These are phyloP conservation scores for Eospalax fontanierii DNA, from an alignment of 2,797 vertebrate species.

Conservation along the genomic window DNA sequence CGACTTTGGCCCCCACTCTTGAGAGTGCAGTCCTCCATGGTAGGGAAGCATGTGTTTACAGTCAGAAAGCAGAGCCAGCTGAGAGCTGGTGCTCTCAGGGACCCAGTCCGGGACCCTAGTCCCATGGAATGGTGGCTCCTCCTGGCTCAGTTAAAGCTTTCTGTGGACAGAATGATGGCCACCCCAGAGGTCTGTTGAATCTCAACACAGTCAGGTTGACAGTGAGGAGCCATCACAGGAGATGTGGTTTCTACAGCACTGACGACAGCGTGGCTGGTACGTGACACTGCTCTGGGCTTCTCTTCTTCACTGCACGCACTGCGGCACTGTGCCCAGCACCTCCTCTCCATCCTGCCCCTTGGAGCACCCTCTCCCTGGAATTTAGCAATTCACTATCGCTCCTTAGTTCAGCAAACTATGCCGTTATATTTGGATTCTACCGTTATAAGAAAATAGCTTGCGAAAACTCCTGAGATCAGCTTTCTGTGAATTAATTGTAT, in stretches of 20 bases:
- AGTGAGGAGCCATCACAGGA: neutral
- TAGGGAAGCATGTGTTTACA: neutral
- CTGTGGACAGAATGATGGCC: neutral
- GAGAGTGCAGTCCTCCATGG: neutral
- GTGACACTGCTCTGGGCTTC: fast-evolving
- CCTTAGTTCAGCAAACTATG: neutral
- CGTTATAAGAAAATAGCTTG: neutral
- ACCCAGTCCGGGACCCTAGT: neutral
- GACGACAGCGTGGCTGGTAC: no score
- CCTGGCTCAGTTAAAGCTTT: neutral
- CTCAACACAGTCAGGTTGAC: neutral
- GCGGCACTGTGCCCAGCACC: neutral
- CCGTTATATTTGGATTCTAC: neutral
- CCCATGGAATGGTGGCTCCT: neutral
- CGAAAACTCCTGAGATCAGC: neutral
- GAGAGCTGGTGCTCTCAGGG: no score
- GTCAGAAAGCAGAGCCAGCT: neutral
- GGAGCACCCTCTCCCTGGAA: neutral
- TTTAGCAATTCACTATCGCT: no score
- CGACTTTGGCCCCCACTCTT: neutral
- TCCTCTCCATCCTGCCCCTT: neutral
- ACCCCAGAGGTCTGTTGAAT: neutral
- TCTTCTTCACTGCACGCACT: neutral
- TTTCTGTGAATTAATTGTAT: neutral
- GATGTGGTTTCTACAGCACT: neutral